phyloP scores from a whole-genome alignment of 2,113 vertebrate species.

The Otolemur garnettii region DNA sequence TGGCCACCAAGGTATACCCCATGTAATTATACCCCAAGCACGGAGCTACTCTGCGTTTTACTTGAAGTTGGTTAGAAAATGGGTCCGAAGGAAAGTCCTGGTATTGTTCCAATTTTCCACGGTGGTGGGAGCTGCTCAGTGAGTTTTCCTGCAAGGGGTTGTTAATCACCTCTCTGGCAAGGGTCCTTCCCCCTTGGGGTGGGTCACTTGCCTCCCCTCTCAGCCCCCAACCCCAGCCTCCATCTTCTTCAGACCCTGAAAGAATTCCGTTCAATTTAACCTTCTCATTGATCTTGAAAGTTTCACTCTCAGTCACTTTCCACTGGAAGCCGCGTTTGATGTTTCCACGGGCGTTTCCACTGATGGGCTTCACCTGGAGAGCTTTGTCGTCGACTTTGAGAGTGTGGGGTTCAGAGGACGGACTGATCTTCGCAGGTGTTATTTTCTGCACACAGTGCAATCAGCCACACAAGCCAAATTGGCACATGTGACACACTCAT shows the following conservation, averaged over 20 bases:
- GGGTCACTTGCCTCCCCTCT: neutral
- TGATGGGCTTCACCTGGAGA: conserved; percentile 81
- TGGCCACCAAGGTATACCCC: neutral
- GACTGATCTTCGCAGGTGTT: conserved; percentile 82
- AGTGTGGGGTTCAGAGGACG: conserved; percentile 76
- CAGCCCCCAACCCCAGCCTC: conserved; percentile 36
- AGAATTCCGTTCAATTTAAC: conserved; percentile 75
- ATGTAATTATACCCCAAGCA: neutral
- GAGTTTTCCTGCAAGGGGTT: neutral
- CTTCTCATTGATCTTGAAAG: conserved; percentile 77
- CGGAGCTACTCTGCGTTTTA: neutral
- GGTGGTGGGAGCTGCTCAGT: neutral
- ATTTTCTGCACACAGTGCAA: conserved; percentile 75
- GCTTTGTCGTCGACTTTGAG: conserved; percentile 84
- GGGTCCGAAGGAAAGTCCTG: conserved; percentile 16
- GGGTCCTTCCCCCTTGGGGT: conserved; percentile 65
- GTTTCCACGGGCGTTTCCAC: conserved; percentile 76
- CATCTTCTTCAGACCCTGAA: conserved; percentile 75
- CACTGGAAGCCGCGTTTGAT: conserved; percentile 80
- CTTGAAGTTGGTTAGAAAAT: conserved; percentile 1
- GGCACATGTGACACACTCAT: conserved; percentile 22
- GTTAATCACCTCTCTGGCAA: conserved; percentile 27
- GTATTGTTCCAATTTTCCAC: neutral
- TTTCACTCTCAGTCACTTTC: conserved; percentile 63
- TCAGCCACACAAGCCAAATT: conserved; percentile 77